Base-by-base conservation (phyloP, 2,888 invertebrate species). In the Diarsia rubi region DNA sequence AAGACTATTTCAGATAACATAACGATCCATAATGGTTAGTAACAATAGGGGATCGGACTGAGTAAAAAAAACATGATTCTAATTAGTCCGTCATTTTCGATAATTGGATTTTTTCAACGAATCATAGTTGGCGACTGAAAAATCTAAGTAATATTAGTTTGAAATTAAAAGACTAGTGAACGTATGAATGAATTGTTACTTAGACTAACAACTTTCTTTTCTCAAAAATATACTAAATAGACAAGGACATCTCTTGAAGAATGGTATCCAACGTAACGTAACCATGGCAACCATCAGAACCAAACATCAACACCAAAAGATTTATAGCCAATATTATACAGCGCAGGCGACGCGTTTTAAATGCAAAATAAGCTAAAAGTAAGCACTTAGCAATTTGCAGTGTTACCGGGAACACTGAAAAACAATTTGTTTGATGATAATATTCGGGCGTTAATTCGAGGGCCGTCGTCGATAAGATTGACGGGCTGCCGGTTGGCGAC, bases 361-460 rank as follows among this genome's bases (percentile, higher is more conserved):
- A 86, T 77, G 78, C 82, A 75, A 80, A 80, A 86, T 63, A 78
- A 78, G 62, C 60, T 79, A 75, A 77, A 76, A 81, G 76, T 62
- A 78, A 74, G 75, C 82, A 84, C 79, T 76, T 78, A 82, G 78
- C 72, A 85, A 82, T 85, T 82, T 85, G 37, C 49, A 57, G 73
- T 78, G 79, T 85, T 82, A 84, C 84, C 81, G 21, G 71, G 85
- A 86, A 86, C 73, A 73, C 81, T 66, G 71, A 57, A 72, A 84
- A 90, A 90, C 89, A 91, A 91, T 92, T 92, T 91, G 89, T 90
- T 90, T 89, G 82, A 83, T 85, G 88, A 88, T 90, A 90, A 90
- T 91, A 88, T 90, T 88, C 84, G 79, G 88, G 90, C 90, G 91
- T 91, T 91, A 92, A 92, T 91, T 90, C 88, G 77, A 75, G 82